phyloP scores from a whole-genome alignment of 2,797 vertebrate species.

The Sylvilagus floridanus region DNA sequence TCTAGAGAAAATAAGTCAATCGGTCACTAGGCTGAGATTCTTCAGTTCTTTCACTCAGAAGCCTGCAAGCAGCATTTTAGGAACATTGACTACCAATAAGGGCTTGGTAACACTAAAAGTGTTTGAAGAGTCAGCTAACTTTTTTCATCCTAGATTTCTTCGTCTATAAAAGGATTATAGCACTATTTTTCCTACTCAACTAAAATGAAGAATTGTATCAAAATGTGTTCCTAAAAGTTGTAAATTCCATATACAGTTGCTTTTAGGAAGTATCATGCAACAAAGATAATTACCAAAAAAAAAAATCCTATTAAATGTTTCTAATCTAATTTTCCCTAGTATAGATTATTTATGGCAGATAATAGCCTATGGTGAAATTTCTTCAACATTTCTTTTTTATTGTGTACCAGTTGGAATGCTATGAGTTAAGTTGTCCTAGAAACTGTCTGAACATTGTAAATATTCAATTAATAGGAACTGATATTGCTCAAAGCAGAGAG shows the following conservation, averaged over 20 bases:
- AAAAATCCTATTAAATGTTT: conserved; percentile 38
- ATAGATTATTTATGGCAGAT: not conserved
- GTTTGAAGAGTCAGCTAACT: conserved; percentile 1
- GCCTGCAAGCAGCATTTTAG: not conserved
- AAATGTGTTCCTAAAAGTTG: conserved; percentile 51
- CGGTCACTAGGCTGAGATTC: not conserved
- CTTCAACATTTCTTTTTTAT: not conserved
- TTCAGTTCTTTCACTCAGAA: conserved; percentile 28
- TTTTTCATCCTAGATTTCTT: conserved; percentile 4
- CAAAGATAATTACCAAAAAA: conserved; percentile 20
- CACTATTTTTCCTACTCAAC: not conserved
- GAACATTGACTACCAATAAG: not conserved
- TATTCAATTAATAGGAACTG: conserved; percentile 33
- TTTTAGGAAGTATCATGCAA: conserved; percentile 47
- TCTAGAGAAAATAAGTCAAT: not conserved
- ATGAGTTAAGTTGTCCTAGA: conserved; percentile 41
- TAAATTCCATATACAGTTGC: conserved; percentile 7
- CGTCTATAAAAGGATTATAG: conserved; percentile 29
- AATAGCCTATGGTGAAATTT: conserved; percentile 17
- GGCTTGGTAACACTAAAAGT: conserved; percentile 15
- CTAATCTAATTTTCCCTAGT: not conserved
- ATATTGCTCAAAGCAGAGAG: not conserved
- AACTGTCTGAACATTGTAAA: not conserved
- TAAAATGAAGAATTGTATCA: not conserved
- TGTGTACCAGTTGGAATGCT: not conserved